Percentiles rank a stretch among this genome's conserved stretches.
phyloP scores from a whole-genome alignment of 2,113 vertebrate genomes.

The Rana temporaria region DNA sequence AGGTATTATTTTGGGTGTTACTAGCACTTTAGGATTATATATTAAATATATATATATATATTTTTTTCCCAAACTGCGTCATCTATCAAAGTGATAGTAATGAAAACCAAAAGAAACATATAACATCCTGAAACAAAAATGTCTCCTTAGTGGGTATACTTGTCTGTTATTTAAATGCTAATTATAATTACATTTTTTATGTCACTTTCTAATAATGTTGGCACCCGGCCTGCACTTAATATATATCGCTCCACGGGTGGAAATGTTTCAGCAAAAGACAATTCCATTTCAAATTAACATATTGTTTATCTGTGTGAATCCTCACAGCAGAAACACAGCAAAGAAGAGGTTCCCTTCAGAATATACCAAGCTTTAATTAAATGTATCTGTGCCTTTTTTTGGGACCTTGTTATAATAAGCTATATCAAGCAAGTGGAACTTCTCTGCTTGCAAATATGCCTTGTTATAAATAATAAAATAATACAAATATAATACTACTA shows the following conservation, averaged over 20 bases:
- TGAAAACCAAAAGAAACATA: slow-evolving; percentile 12
- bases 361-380: neutral
- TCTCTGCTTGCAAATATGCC: too few species aligned
- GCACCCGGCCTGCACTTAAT: slow-evolving; percentile 24
- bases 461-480: too few species aligned
- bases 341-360: neutral
- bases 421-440: too few species aligned
- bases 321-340: too few species aligned
- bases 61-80: neutral
- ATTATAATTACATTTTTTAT: slow-evolving; percentile 44
- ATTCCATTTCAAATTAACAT: slow-evolving; percentile 17
- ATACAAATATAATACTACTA: too few species aligned
- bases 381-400: neutral
- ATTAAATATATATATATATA: too few species aligned
- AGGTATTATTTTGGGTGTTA: too few species aligned
- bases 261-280: slow-evolving; percentile 11
- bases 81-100: neutral
- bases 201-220: slow-evolving; percentile 23
- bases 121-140: slow-evolving; percentile 1
- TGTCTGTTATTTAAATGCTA: slow-evolving; percentile 26
- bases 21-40: too few species aligned
- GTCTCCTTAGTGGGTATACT: slow-evolving; percentile 15
- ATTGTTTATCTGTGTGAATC: slow-evolving; percentile 12
- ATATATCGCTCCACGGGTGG: slow-evolving; percentile 13
- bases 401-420: too few species aligned